Evolutionary conservation across 2,888 invertebrate genomes (phyloP).

Genomic region (Luperina nickerlii): DNA sequence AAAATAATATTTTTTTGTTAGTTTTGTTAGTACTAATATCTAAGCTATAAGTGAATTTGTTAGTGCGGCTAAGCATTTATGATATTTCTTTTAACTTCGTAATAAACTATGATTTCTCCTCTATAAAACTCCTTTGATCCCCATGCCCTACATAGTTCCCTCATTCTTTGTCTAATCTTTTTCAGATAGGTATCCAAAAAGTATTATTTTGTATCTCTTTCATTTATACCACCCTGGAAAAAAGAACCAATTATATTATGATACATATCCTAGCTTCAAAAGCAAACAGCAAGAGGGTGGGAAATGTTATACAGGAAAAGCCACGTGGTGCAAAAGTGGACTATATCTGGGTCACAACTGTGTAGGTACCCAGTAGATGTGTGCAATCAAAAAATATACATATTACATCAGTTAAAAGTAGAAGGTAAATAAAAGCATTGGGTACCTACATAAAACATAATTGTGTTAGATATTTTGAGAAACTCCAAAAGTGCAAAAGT

Average conservation of each 20-base stretch:
- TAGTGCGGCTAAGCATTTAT: slow-evolving; percentile 82
- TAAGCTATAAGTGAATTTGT: slow-evolving; percentile 67
- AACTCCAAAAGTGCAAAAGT: background rate
- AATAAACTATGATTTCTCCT: slow-evolving; percentile 39
- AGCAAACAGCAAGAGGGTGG: slow-evolving; percentile 49
- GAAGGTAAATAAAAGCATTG: background rate
- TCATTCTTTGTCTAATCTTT: slow-evolving; percentile 54
- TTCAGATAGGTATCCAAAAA: slow-evolving; percentile 61
- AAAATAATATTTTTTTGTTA: slow-evolving; percentile 45
- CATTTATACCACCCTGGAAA: slow-evolving; percentile 87
- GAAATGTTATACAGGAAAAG: slow-evolving; percentile 41
- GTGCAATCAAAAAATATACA: background rate
- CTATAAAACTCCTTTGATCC: slow-evolving; percentile 50
- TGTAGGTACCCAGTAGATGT: background rate
- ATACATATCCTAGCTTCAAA: slow-evolving; percentile 49
- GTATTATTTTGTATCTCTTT: slow-evolving; percentile 65
- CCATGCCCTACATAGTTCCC: slow-evolving; percentile 28
- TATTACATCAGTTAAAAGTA: background rate
- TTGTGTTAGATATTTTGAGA: background rate
- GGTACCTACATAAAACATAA: background rate
- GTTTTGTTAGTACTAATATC: slow-evolving; percentile 59
- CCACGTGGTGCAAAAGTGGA: slow-evolving; percentile 22
- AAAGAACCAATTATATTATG: slow-evolving; percentile 72
- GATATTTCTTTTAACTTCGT: slow-evolving; percentile 60
- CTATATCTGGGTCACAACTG: background rate